phyloP scores from a whole-genome alignment of 2,888 invertebrate genomes.

The Anagyrus pseudococci region DNA sequence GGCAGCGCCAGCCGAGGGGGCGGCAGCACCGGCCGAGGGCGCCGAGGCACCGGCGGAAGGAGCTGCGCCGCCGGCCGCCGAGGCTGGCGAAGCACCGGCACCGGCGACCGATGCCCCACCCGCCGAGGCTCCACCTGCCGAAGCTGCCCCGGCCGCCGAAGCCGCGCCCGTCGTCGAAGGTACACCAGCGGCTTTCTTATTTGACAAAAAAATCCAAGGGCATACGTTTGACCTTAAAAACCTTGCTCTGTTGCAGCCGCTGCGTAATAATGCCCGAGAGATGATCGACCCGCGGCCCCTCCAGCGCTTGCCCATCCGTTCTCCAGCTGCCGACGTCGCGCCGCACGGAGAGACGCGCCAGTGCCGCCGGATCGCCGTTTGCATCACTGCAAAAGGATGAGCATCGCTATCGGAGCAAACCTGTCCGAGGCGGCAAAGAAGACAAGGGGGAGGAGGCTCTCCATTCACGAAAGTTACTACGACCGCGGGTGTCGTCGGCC shows the following conservation, averaged over 20 bases:
- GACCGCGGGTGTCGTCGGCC: no score
- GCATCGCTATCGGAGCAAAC: no score
- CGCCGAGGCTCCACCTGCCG: slow-evolving; percentile 45
- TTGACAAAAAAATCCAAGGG: no score
- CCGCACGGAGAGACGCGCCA: no score
- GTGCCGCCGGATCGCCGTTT: no score
- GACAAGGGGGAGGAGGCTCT: no score
- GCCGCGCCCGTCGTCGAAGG: slow-evolving; percentile 40
- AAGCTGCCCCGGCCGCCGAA: slow-evolving; percentile 55
- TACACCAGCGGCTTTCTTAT: slow-evolving; percentile 8
- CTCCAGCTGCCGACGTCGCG: slow-evolving; percentile 24
- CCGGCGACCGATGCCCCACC: slow-evolving; percentile 44
- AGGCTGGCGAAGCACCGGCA: slow-evolving; percentile 44
- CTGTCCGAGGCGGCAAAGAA: no score
- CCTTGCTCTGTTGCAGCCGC: slow-evolving; percentile 26
- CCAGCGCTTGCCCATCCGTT: slow-evolving; percentile 19
- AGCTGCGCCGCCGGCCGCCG: slow-evolving; percentile 46
- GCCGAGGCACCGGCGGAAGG: slow-evolving; percentile 55
- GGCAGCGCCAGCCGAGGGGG: slow-evolving; percentile 47
- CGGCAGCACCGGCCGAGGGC: slow-evolving; percentile 48
- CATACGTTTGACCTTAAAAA: no score
- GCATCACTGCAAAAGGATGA: no score
- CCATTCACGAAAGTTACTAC: no score
- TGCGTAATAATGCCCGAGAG: slow-evolving; percentile 28
- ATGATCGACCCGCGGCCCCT: slow-evolving; percentile 20